Percentiles rank a stretch among this genome's conserved stretches.
Conservation (phyloP, 1,140 invertebrate genomes). For the Drosophila pseudoobscura region DNA sequence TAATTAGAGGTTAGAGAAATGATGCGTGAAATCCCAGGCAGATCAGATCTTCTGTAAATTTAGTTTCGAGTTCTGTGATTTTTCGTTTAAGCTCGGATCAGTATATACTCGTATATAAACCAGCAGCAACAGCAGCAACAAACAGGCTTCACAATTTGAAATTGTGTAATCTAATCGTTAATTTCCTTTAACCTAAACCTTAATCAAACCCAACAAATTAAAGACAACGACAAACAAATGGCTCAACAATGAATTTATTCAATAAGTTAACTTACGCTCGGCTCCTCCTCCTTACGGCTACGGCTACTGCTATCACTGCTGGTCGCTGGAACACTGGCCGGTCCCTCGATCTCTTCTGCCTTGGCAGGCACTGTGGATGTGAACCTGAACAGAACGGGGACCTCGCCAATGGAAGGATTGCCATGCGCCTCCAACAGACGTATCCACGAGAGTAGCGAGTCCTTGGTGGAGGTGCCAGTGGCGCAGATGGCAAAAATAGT, state of each 20-base stretch:
- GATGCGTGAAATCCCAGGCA: slow-evolving; percentile 44
- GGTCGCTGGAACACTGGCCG: slow-evolving; percentile 40
- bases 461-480: slow-evolving; percentile 93
- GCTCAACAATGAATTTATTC: slow-evolving; percentile 59
- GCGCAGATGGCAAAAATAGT: slow-evolving; percentile 93
- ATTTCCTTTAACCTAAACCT: slow-evolving; percentile 46
- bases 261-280: slow-evolving; percentile 8
- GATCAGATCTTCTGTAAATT: slow-evolving; percentile 68
- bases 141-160: slow-evolving; percentile 23
- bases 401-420: slow-evolving; percentile 89
- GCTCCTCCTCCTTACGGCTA: slow-evolving; percentile 12
- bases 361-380: slow-evolving; percentile 76
- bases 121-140: no score
- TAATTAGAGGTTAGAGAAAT: slow-evolving; percentile 42
- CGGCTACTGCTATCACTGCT: slow-evolving; percentile 32
- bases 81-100: slow-evolving; percentile 73
- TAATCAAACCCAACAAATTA: slow-evolving; percentile 33
- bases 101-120: slow-evolving; percentile 20
- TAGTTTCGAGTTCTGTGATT: slow-evolving; percentile 77
- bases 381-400: slow-evolving; percentile 92
- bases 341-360: slow-evolving; percentile 58
- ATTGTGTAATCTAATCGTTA: slow-evolving; percentile 23
- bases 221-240: slow-evolving; percentile 4
- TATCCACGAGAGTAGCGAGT: slow-evolving; percentile 97
- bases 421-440: slow-evolving; percentile 90